These are phyloP conservation scores for Ameiurus melas DNA, from an alignment of 2,113 vertebrate genomes.

Conservation along the genomic window DNA sequence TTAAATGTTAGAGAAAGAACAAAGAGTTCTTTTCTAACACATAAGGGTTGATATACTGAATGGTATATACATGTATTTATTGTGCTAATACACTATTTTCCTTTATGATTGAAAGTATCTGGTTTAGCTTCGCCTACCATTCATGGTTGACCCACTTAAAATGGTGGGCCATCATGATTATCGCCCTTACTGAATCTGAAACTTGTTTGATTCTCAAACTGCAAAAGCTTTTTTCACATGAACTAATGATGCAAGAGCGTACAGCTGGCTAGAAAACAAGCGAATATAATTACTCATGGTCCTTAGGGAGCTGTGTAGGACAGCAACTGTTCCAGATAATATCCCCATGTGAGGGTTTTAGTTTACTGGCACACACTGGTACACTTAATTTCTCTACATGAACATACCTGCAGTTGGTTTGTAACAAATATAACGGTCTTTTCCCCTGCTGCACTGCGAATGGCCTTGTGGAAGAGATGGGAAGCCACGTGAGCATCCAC, in stretches of 20 bases:
- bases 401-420: conserved; percentile 77
- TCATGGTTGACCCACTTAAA: background rate
- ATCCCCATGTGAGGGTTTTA: background rate
- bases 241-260: background rate
- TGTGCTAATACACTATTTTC: background rate
- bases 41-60: background rate
- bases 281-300: background rate
- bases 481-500: conserved; percentile 76
- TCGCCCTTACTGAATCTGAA: background rate
- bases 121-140: background rate
- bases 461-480: conserved; percentile 74
- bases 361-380: background rate
- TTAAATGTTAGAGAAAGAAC: background rate
- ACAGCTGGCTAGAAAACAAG: conserved; percentile 6
- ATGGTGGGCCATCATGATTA: background rate
- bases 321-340: conserved; percentile 17
- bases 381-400: background rate
- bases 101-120: background rate
- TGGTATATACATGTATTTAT: background rate
- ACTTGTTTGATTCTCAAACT: background rate
- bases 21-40: background rate
- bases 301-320: conserved; percentile 10
- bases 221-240: background rate
- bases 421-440: conserved; percentile 79
- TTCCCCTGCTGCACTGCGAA: conserved; percentile 62